Conservation (phyloP, 1,140 invertebrate species). For the Trachymyrmex cornetzi region DNA sequence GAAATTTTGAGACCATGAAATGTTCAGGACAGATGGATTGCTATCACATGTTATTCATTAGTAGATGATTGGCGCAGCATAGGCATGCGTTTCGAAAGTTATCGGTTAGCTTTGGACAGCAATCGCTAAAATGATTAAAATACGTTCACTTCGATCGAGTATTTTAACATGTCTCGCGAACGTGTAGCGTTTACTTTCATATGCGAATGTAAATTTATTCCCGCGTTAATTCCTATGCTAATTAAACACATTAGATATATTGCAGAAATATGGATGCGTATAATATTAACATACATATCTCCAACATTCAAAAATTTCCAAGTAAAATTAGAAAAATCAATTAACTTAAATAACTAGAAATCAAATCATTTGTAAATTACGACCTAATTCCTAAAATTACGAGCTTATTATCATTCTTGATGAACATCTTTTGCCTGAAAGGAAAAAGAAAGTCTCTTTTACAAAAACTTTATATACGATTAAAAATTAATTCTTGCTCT, state of each 20-base stretch:
- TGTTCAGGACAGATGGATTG: constrained; percentile 19
- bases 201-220: constrained; percentile 23
- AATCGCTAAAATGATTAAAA: constrained; percentile 47
- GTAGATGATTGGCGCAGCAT: background rate
- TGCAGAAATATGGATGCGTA: background rate
- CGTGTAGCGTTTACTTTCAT: background rate
- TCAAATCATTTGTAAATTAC: background rate
- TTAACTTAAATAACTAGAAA: constrained; percentile 16
- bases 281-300: constrained; percentile 7
- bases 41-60: constrained; percentile 56
- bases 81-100: constrained; percentile 34
- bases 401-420: background rate
- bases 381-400: background rate
- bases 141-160: constrained; percentile 37
- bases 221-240: constrained; percentile 32
- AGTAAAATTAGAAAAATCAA: constrained; percentile 15
- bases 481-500: background rate
- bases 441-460: background rate
- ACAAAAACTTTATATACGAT: background rate
- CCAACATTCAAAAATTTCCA: background rate
- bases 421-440: background rate
- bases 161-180: background rate
- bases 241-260: constrained; percentile 34
- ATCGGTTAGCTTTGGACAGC: constrained; percentile 21
- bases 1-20: constrained; percentile 34